Evolutionary conservation across 2,797 vertebrate species (phyloP).

Genomic region (Enoplosus armatus): DNA sequence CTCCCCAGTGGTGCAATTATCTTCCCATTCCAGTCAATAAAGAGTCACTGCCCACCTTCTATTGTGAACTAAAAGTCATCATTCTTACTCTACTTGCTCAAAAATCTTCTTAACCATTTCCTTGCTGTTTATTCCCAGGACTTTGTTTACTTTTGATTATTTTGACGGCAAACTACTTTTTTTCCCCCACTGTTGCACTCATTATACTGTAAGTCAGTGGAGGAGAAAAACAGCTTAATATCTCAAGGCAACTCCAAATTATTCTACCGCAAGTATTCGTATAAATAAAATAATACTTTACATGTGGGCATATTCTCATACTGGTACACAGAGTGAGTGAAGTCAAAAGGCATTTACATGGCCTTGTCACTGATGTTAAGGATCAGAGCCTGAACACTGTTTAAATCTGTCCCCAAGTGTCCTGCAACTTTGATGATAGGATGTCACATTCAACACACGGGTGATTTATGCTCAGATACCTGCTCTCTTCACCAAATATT

Average conservation of each 20-base stretch:
- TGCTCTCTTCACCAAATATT: too few species aligned
- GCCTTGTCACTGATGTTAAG: neutral
- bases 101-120: neutral
- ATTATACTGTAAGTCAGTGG: neutral
- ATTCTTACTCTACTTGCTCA: neutral
- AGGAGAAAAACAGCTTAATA: neutral
- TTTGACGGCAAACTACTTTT: neutral
- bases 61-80: conserved; percentile 20
- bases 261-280: neutral
- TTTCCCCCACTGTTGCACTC: neutral
- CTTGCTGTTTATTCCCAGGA: neutral
- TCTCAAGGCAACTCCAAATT: neutral
- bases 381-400: neutral
- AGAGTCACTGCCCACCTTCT: conserved; percentile 18
- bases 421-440: neutral
- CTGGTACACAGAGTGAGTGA: neutral
- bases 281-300: neutral
- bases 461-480: too few species aligned
- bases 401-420: neutral
- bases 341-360: neutral
- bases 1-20: conserved; percentile 41
- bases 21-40: conserved; percentile 23
- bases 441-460: too few species aligned
- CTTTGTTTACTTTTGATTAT: conserved; percentile 2
- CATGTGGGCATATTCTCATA: neutral